Conservation (phyloP, 1,140 invertebrate genomes). For the Sminthurinus signatus region DNA sequence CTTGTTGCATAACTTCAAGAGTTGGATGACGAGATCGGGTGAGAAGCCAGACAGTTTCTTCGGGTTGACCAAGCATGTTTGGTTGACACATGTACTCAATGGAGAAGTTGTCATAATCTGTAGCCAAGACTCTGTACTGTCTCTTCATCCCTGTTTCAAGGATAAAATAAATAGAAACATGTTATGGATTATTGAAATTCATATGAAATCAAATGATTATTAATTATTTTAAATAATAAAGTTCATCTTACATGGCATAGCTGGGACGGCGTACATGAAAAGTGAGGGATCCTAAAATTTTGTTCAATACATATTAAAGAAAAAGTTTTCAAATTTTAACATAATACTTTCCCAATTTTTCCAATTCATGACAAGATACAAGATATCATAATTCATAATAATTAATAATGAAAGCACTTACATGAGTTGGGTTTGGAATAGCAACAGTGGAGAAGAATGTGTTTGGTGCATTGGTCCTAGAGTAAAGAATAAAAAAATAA, state of each 20-base stretch:
- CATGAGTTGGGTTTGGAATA: conserved; percentile 32
- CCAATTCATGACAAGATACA: too few relatives aligned
- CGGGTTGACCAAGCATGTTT: conserved; percentile 36
- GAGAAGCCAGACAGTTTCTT: conserved; percentile 40
- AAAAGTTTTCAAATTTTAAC: too few relatives aligned
- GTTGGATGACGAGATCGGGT: conserved; percentile 37
- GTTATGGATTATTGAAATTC: too few relatives aligned
- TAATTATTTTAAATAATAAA: background rate
- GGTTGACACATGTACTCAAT: conserved; percentile 40
- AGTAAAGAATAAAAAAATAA: background rate
- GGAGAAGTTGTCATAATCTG: conserved; percentile 41
- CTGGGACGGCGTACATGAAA: conserved; percentile 38
- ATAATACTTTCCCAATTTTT: too few relatives aligned
- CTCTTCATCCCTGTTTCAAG: conserved; percentile 41
- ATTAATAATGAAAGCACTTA: too few relatives aligned
- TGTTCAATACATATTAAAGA: too few relatives aligned
- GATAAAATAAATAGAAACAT: too few relatives aligned
- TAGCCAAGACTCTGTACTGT: conserved; percentile 38
- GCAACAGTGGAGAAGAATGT: conserved; percentile 38
- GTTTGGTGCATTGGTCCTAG: conserved; percentile 40
- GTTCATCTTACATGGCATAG: conserved; percentile 39
- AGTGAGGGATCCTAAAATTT: conserved; percentile 39
- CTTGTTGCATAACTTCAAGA: conserved; percentile 39
- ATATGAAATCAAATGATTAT: too few relatives aligned
- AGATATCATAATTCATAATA: too few relatives aligned